A percentile compares a stretch with the other conserved stretches of the same genome.
These are phyloP conservation scores for Gortyna flavago DNA, from an alignment of 2,888 invertebrate species.

Conservation along the genomic window DNA sequence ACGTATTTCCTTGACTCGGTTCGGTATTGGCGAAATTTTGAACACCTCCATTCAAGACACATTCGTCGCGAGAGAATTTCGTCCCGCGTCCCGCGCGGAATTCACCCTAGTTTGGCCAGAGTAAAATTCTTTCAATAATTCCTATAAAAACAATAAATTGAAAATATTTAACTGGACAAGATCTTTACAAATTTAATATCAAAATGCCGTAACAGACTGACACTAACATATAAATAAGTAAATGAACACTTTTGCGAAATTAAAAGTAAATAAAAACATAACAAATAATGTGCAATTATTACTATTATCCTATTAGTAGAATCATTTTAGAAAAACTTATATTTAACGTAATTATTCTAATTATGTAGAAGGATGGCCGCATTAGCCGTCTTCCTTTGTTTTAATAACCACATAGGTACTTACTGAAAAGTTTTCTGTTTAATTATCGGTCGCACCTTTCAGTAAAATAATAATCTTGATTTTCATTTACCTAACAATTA, in stretches of 20 bases:
- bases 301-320: neutral
- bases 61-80: neutral
- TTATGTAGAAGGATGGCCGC: too few relatives aligned
- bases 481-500: neutral
- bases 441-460: too few relatives aligned
- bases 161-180: neutral
- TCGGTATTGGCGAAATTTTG: neutral
- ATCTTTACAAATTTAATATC: neutral
- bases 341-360: neutral
- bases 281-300: neutral
- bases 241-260: neutral
- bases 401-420: neutral
- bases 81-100: neutral
- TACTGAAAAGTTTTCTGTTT: neutral
- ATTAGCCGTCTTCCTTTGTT: too few relatives aligned
- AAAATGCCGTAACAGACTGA: neutral
- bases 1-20: too few relatives aligned
- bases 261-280: neutral
- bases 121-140: neutral
- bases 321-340: neutral
- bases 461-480: neutral
- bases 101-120: neutral
- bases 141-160: too few relatives aligned
- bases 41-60: neutral
- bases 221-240: neutral